These are phyloP conservation scores for Xenopus borealis DNA, from an alignment of 2,113 vertebrate species.

Conservation along the genomic window DNA sequence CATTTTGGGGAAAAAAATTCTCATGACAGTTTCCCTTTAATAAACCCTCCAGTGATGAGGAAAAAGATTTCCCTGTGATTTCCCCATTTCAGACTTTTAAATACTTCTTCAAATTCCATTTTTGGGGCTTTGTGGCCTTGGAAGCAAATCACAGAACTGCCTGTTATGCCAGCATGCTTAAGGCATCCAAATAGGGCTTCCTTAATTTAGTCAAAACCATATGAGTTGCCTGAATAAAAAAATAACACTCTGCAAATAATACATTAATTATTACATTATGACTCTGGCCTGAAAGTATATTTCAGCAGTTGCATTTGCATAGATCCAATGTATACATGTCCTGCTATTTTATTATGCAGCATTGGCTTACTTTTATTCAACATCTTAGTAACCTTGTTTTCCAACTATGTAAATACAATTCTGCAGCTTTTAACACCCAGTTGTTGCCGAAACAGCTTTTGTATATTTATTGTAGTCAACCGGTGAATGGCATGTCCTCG, in stretches of 20 bases:
- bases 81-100: no score
- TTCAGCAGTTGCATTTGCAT: neutral
- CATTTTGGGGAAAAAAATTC: no score
- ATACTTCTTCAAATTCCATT: no score
- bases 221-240: neutral
- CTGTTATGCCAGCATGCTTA: no score
- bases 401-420: neutral
- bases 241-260: neutral
- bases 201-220: no score
- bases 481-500: neutral
- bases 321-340: neutral
- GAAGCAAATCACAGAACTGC: no score
- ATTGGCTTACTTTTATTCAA: neutral
- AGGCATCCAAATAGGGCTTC: no score
- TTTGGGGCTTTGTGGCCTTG: no score
- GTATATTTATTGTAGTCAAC: conserved; percentile 1
- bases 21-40: no score
- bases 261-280: neutral
- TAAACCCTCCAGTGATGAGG: no score
- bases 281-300: neutral
- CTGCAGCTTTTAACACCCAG: neutral
- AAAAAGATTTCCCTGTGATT: no score
- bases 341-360: neutral
- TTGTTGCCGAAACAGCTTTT: neutral
- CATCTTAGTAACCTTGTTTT: neutral